Percentiles rank a stretch among this genome's conserved stretches.
phyloP scores from a whole-genome alignment of 2,888 invertebrate species.

The Protonemura montana region DNA sequence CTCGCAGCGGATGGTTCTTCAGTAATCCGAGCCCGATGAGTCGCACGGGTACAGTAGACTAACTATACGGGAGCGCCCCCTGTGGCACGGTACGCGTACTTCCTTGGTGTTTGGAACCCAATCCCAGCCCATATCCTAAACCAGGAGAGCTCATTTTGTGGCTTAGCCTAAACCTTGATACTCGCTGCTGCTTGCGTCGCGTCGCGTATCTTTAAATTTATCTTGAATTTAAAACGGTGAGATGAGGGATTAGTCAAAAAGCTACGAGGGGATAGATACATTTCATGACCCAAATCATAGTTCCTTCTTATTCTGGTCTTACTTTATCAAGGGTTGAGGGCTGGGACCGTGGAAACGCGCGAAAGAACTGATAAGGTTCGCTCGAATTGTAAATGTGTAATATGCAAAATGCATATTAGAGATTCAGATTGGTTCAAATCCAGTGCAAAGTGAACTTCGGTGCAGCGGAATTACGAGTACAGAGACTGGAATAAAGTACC shows the following conservation, averaged over 20 bases:
- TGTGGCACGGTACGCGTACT: neutral
- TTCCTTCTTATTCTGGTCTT: neutral
- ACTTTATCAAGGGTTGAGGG: neutral
- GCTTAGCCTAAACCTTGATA: conserved; percentile 25
- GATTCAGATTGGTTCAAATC: too few relatives aligned
- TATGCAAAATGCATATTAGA: too few relatives aligned
- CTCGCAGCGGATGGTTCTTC: too few relatives aligned
- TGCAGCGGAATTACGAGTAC: neutral
- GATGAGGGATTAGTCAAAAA: conserved; percentile 21
- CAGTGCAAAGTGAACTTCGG: too few relatives aligned
- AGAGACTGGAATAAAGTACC: neutral
- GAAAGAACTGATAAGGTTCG: too few relatives aligned
- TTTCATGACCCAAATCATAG: neutral
- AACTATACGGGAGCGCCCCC: neutral
- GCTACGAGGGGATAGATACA: neutral
- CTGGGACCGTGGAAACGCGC: too few relatives aligned
- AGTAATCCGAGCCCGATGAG: neutral
- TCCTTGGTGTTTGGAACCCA: conserved; percentile 2
- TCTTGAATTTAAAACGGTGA: conserved; percentile 8
- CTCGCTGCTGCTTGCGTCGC: neutral
- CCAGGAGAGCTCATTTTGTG: conserved; percentile 18
- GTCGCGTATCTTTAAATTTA: conserved; percentile 28
- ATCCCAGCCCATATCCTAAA: conserved; percentile 8
- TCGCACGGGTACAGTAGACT: neutral
- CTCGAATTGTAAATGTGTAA: too few relatives aligned